Percentiles rank a stretch among this genome's conserved stretches.
Conservation (phyloP, 2,888 invertebrate genomes). For the Lottia scabra region DNA sequence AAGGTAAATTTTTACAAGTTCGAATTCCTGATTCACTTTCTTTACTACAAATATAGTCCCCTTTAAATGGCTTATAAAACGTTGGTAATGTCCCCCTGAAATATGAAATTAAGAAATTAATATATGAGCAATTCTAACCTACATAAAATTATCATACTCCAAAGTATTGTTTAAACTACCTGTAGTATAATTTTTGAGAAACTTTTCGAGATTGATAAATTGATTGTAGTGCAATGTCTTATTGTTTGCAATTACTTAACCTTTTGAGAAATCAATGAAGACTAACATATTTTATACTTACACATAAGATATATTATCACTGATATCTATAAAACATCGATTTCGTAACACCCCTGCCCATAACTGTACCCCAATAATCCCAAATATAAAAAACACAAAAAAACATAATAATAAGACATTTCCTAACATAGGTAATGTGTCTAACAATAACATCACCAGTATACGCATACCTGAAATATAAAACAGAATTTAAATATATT, state of each 20-base stretch:
- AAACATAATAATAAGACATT: conserved; percentile 96
- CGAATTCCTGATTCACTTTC: conserved; percentile 96
- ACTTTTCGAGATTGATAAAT: no score
- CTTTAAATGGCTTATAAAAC: conserved; percentile 50
- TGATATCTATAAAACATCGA: conserved; percentile 86
- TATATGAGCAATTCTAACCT: no score
- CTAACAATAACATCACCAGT: conserved; percentile 96
- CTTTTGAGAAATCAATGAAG: background rate
- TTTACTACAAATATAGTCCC: conserved; percentile 96
- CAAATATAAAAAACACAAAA: conserved; percentile 99
- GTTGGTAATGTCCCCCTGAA: conserved; percentile 51
- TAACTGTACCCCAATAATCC: conserved; percentile 98
- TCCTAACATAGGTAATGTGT: conserved; percentile 99
- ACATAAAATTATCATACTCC: no score
- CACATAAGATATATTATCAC: conserved; percentile 80
- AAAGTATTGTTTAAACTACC: no score
- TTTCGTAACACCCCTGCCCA: conserved; percentile 98
- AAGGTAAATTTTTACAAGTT: conserved; percentile 71
- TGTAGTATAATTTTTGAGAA: no score
- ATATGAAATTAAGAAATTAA: no score
- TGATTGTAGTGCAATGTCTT: no score
- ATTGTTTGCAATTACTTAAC: no score
- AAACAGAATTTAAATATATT: no score
- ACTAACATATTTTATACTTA: conserved; percentile 73
- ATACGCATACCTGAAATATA: conserved; percentile 90